Base-by-base conservation (phyloP, 2,888 invertebrate genomes). In the Scaptomyza reducta region DNA sequence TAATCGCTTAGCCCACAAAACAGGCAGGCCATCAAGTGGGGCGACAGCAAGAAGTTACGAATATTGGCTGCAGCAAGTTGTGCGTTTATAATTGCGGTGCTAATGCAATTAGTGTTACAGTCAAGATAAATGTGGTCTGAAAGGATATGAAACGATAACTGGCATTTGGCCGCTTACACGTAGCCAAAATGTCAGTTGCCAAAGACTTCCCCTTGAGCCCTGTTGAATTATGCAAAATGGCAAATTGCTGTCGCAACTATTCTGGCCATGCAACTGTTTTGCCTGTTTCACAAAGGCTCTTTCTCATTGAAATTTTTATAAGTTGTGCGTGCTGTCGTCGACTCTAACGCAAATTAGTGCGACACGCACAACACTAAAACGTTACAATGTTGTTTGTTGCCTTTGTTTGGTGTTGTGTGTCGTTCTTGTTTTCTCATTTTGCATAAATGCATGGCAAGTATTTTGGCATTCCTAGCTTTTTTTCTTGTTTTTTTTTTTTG, bases 391-490 rank as follows among this genome's bases (percentile, higher is more conserved):
- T 25, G 42, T 13, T 13, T 33, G 13, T 4, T 22, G n/a, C n/a
- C n/a, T n/a, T n/a, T n/a, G n/a, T n/a, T 25, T 50, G 47, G 42
- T 53, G 41, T 9, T 56, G 47, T 41, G 16, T 62, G 11, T 50
- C 38, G 42, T 44, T 72, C 27, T 57, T 67, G 70, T 61, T 63
- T 40, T 56, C 61, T 54, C 67, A 67, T 63, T 84, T 84, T 81
- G 85, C 81, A 81, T 81, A 81, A 81, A 81, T 81, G 82, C 81
- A 81, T 76, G 82, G 61, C 62, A 66, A 61, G 66, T 57, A 31
- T 74, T 63, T 70, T 65, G 56, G 69, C 61, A 73, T 65, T 65
- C 59, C 50, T 51, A 22, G 59, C 22, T 55, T 38, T 38, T 38
- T 35, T 4, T 13, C 3, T 38, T 14, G 35, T 16, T 16, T 40